These are phyloP conservation scores for Drosophila malerkotliana DNA, from an alignment of 1,140 invertebrate species.

Conservation along the genomic window DNA sequence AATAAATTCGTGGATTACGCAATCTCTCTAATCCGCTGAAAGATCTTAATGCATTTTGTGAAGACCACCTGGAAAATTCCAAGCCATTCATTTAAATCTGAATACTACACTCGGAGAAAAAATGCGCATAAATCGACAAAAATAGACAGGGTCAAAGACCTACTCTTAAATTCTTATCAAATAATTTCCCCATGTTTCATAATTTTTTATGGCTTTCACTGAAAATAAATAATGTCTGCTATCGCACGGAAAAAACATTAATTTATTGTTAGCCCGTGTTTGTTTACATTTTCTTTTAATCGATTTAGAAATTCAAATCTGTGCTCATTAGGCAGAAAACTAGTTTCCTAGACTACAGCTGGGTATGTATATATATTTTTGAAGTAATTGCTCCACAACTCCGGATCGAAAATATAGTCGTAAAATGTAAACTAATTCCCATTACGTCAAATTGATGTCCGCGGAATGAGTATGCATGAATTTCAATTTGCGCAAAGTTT, in stretches of 20 bases:
- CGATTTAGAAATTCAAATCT: constrained; percentile 45
- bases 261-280: constrained; percentile 27
- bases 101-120: background rate
- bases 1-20: constrained; percentile 10
- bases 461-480: constrained; percentile 69
- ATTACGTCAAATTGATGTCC: constrained; percentile 75
- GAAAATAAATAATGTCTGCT: constrained; percentile 11
- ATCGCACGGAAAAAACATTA: constrained; percentile 1
- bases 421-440: constrained; percentile 56
- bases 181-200: constrained; percentile 8
- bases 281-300: constrained; percentile 27
- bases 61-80: constrained; percentile 6
- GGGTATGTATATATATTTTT: constrained; percentile 27
- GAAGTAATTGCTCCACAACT: constrained; percentile 36
- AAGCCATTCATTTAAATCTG: constrained; percentile 12
- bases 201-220: constrained; percentile 9
- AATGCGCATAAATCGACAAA: background rate
- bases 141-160: background rate
- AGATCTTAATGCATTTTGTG: constrained; percentile 26
- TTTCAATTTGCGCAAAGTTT: constrained; percentile 21
- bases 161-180: background rate
- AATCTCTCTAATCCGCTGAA: constrained; percentile 21
- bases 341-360: constrained; percentile 18
- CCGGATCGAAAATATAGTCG: constrained; percentile 38
- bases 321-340: constrained; percentile 33